Evolutionary conservation across 1,140 invertebrate genomes (phyloP), one percentile per base, ranked within the genome.

Genomic region (Bombus affinis): DNA sequence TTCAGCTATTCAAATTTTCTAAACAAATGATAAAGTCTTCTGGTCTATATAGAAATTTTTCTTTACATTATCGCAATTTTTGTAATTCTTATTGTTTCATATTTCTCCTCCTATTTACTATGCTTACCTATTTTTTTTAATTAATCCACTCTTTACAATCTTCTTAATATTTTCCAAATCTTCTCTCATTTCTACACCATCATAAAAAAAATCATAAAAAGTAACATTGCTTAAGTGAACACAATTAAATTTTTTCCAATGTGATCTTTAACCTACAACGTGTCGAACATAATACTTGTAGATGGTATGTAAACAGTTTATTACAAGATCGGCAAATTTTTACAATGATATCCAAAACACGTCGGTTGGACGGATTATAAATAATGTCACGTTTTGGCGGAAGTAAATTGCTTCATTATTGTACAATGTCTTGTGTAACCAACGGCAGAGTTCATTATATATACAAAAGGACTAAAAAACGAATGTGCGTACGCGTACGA

Each of bases 321-420:
- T 87, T 89, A 86, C 85, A 62, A 82, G 79, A 86, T 89, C 84
- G 86, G 80, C 88, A 83, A 59, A 37, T 80, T 83, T 90, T 78
- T 87, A 66, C 78, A 78, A 37, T 74, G 74, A 73, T 87, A 83
- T 80, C 83, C 75, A 82, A 89, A 62, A 86, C 82, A 83, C 75
- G 81, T 79, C 35, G 78, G 59, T 82, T 39, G 37, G 18, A 76
- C 87, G 73, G n/a, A 35, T 89, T 89, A 89, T 85, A 73, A 83
- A 78, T 75, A 83, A 86, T 76, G 59, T 86, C 79, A 74, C 70
- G 80, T 89, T 89, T 89, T 70, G 83, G 25, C 84, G 76, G 74
- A 81, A 89, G 73, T 81, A 88, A 89, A 88, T 71, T 75, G 87
- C 77, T 85, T 85, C 83, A 80, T 85, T 85, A 80, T 85, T 85